These are phyloP conservation scores for Pemphigus obesinymphae DNA, from an alignment of 1,140 invertebrate genomes.

Conservation along the genomic window DNA sequence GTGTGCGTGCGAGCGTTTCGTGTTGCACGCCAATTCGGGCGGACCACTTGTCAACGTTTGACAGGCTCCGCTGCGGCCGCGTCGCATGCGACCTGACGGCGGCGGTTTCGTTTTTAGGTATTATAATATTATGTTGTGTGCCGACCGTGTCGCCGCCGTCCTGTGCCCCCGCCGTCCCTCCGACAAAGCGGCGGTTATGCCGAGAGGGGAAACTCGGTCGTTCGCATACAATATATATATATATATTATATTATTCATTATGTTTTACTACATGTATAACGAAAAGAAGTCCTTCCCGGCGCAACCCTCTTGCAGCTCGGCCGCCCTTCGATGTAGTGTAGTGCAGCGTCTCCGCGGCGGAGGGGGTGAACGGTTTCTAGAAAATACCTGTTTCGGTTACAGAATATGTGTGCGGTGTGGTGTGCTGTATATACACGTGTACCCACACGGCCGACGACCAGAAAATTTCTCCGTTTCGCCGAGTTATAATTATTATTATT, in stretches of 20 bases:
- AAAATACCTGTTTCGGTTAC: not conserved
- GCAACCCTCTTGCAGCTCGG: not conserved
- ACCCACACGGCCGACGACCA: no score
- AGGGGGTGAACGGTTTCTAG: not conserved
- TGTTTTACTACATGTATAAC: not conserved
- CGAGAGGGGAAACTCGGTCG: not conserved
- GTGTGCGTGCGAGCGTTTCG: not conserved
- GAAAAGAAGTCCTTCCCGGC: not conserved
- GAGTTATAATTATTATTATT: no score
- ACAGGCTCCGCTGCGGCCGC: conserved; percentile 17
- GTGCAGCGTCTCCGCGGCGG: no score
- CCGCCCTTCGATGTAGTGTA: not conserved
- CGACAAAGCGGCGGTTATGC: not conserved
- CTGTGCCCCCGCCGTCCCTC: no score
- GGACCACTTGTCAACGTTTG: conserved; percentile 39
- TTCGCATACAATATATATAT: no score
- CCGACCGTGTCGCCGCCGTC: not conserved
- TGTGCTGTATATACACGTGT: no score
- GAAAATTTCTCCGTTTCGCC: no score
- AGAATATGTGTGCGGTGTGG: no score
- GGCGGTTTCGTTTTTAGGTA: not conserved
- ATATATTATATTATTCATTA: not conserved
- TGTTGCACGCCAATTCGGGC: conserved; percentile 39
- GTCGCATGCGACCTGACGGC: not conserved
- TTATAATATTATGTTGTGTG: not conserved